phyloP scores from a whole-genome alignment of 2,113 vertebrate species.

The Sphaerodactylus townsendi region DNA sequence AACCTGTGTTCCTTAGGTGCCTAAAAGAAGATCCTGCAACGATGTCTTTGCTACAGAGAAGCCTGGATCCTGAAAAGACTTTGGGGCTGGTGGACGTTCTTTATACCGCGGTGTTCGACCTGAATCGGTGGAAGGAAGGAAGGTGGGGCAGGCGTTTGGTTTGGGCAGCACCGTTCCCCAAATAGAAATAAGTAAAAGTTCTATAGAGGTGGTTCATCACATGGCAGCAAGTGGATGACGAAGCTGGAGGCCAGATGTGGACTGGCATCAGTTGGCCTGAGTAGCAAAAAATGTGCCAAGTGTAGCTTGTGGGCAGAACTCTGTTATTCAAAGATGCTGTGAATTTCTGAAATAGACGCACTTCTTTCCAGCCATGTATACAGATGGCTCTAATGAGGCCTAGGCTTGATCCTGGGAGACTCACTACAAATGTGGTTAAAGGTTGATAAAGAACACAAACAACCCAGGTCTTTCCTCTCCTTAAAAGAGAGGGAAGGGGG shows the following conservation, averaged over 20 bases:
- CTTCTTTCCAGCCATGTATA: background rate
- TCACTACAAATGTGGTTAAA: background rate
- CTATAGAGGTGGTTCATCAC: background rate
- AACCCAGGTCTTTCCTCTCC: background rate
- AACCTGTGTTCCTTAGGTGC: conserved; percentile 80
- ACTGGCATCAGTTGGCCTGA: too few species aligned
- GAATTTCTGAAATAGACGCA: background rate
- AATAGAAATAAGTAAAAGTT: background rate
- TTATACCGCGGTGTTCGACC: conserved; percentile 93
- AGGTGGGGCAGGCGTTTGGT: conserved; percentile 71
- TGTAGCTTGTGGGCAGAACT: background rate
- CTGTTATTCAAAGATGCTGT: background rate
- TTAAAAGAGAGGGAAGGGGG: background rate
- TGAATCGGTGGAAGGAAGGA: conserved; percentile 91
- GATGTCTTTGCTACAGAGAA: conserved; percentile 96
- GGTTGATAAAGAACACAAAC: background rate
- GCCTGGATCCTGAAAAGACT: conserved; percentile 96
- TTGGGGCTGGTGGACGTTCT: conserved; percentile 96
- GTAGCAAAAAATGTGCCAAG: background rate
- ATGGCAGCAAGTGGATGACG: background rate
- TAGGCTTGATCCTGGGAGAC: background rate
- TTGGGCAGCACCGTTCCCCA: conserved; percentile 9
- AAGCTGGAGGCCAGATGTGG: background rate
- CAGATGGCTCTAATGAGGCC: background rate
- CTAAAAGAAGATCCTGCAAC: conserved; percentile 98